Base-by-base conservation (phyloP, 37 sponge, comb jelly and placozoan genomes). In the Halichondria panicea region DNA sequence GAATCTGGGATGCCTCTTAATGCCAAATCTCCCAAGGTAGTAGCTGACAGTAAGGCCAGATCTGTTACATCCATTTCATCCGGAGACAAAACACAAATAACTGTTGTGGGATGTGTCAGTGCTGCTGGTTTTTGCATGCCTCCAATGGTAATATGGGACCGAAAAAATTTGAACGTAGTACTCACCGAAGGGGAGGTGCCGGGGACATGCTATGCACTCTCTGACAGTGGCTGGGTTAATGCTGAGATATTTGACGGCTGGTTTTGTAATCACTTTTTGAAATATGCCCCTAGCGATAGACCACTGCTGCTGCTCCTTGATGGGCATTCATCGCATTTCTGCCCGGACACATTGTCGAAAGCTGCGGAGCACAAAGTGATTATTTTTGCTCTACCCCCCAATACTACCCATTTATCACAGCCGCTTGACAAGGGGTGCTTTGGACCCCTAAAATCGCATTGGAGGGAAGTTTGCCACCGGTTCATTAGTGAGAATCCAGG, bases 301-400 rank as follows among this genome's bases (percentile, higher is more conserved):
- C 85, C 92, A 0, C 62, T 91, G 7, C 69, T 91, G 0, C 55
- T 91, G 22, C 39, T 90, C 19, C 11, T 91, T 58, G 87, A 91
- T 77, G 92, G 92, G 0, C 92, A 91, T 48, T 82, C 87, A 4
- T 66, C 78, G 0, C 92, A 91, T 24, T 91, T 58, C 64, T 18
- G 40, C 22, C 83, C 83, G 9, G 62, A 39, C 0, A 18, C 34
- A 0, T 66, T 91, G 0, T 22, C 63, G 0, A 43, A 34, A 60
- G 92, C 92, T 55, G 87, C 92, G 0, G 53, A 66, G n/a, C 36
- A 82, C 18, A 42, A 55, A 8, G 72, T 86, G 0, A 65, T 82
- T 4, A 7, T 82, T 1, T 77, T 85, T 62, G 41, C 55, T 55
- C 52, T 91, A 13, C 92, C 87, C 3, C 92, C 87, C 1, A 46